Percentiles rank a stretch among this genome's conserved stretches.
phyloP scores from a whole-genome alignment of 1,140 invertebrate species.

The Uloborus diversus region DNA sequence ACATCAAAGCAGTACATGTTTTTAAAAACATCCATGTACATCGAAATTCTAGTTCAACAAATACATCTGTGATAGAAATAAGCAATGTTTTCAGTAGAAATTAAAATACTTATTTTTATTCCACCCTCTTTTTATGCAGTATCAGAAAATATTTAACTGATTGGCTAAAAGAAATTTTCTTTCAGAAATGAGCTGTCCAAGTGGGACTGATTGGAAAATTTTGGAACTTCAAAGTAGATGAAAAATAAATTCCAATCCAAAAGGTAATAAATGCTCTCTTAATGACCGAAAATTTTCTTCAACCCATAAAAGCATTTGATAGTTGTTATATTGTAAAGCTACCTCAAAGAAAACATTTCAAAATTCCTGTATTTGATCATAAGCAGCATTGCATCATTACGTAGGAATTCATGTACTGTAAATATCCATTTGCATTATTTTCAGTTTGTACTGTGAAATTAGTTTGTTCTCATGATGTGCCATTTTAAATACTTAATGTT shows the following conservation, averaged over 20 bases:
- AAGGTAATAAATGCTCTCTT: constrained; percentile 49
- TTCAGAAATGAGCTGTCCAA: constrained; percentile 46
- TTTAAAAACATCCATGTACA: too few relatives aligned
- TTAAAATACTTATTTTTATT: neutral
- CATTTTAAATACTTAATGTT: too few relatives aligned
- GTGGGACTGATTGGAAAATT: constrained; percentile 35
- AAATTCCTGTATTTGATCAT: neutral
- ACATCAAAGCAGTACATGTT: too few relatives aligned
- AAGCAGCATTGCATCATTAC: neutral
- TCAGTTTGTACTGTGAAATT: too few relatives aligned
- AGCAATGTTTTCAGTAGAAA: too few relatives aligned
- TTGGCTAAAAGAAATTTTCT: constrained; percentile 34
- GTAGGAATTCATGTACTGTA: neutral
- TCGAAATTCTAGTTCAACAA: too few relatives aligned
- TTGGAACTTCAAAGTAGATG: constrained; percentile 36
- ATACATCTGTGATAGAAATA: too few relatives aligned
- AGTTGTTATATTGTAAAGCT: neutral
- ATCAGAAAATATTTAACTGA: neutral
- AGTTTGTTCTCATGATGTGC: too few relatives aligned
- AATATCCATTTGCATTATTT: neutral
- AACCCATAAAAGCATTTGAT: neutral
- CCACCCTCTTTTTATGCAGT: neutral
- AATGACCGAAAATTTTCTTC: constrained; percentile 34
- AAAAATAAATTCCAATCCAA: constrained; percentile 25
- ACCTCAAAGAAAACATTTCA: neutral